Conservation (phyloP, 2,888 invertebrate genomes). For the Incurvaria masculella region DNA sequence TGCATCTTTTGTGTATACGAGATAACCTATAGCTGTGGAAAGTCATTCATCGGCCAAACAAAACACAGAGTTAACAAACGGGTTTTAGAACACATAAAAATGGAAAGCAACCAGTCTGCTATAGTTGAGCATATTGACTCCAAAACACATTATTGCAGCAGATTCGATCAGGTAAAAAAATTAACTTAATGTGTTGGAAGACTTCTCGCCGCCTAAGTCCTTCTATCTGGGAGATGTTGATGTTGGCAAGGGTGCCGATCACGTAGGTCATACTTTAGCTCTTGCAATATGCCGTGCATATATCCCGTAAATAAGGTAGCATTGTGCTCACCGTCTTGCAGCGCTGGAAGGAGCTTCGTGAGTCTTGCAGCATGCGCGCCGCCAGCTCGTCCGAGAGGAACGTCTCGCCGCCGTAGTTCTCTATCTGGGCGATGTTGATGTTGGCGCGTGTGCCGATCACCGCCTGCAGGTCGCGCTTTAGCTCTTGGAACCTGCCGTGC, state of each 20-base stretch:
- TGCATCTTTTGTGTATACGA: too few relatives aligned
- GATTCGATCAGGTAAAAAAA: too few relatives aligned
- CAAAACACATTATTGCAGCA: too few relatives aligned
- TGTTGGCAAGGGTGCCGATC: slow-evolving; percentile 86
- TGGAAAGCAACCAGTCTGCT: too few relatives aligned
- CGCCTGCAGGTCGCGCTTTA: slow-evolving; percentile 90
- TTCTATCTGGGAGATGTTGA: slow-evolving; percentile 93
- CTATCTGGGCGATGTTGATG: slow-evolving; percentile 91
- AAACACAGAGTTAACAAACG: too few relatives aligned
- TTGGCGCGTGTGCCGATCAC: slow-evolving; percentile 89
- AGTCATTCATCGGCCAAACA: too few relatives aligned
- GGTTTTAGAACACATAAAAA: too few relatives aligned
- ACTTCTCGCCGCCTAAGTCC: slow-evolving; percentile 96
- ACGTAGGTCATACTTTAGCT: slow-evolving; percentile 89
- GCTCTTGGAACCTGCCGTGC: slow-evolving; percentile 88
- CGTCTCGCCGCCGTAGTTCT: slow-evolving; percentile 96
- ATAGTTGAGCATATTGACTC: too few relatives aligned
- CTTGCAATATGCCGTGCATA: slow-evolving; percentile 62
- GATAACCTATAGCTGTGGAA: too few relatives aligned
- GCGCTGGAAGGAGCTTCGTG: slow-evolving; percentile 84
- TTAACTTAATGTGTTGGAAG: too few relatives aligned
- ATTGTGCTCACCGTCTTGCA: slow-evolving; percentile 72
- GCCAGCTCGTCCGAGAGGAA: slow-evolving; percentile 94
- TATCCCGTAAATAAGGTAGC: slow-evolving; percentile 3
- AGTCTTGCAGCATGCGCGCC: slow-evolving; percentile 85